Evolutionary conservation across 2,113 vertebrate genomes (phyloP), one percentile per base, ranked within the genome.

Genomic region (Typhlomys cinereus): DNA sequence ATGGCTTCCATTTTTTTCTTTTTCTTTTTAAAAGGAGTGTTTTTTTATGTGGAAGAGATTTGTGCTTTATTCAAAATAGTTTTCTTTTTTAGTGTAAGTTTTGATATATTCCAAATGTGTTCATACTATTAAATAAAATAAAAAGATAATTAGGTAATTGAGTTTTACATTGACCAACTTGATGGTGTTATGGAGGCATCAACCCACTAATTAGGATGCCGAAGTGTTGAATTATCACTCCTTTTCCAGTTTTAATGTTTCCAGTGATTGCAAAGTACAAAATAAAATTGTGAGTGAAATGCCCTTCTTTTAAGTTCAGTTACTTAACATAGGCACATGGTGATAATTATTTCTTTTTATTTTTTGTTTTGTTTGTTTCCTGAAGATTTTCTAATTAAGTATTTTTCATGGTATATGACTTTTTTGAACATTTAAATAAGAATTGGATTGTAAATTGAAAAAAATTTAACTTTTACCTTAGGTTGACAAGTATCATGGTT

Each of bases 221-320:
- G 94, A 50, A 76, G 89, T 93, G 79, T 93, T 86, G 94, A 94
- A 92, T 93, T 93, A 88, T 70, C 67, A 31, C 89, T 95, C 64
- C 48, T 95, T 89, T 92, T 90, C 83, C 88, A 93, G 46, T 71
- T 94, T 90, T 78, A 87, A 89, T 89, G 74, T 76, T 95, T 94
- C 52, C 25, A 75, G 59, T 81, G 52, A 93, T 91, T 88, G 82
- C 76, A 95, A 87, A 94, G 75, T 62, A 57, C 50, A 89, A 57
- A 85, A 71, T 34, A 88, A 73, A 34, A 78, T 90, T 92, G 5
- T 95, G 85, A 94, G 74, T 78, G 57, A 85, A 36, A 41, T 81
- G 57, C 66, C 39, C 74, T 66, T 52, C 36, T 39, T 52, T 79
- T 41, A 46, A 59, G 85, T 95, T 92, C 92, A 64, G 59, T 89